Percentiles rank a stretch among this genome's conserved stretches.
phyloP scores from a whole-genome alignment of 2,797 vertebrate species.

The Cryptoblepharus egeriae region DNA sequence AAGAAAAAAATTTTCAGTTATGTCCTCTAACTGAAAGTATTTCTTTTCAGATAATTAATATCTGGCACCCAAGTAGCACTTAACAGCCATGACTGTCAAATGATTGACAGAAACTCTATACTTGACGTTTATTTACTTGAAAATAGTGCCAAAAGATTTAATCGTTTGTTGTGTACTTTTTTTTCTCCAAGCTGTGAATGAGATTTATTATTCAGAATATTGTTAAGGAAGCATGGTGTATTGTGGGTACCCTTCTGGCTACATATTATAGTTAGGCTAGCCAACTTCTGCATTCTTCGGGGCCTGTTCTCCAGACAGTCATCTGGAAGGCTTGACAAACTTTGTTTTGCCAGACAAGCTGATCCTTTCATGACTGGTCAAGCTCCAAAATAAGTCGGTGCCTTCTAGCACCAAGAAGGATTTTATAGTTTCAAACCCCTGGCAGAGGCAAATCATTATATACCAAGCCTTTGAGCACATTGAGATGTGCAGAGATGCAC shows the following conservation, averaged over 20 bases:
- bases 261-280: background rate
- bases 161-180: slow-evolving; percentile 56
- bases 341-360: background rate
- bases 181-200: slow-evolving; percentile 43
- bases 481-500: too few relatives aligned
- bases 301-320: background rate
- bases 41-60: slow-evolving; percentile 78
- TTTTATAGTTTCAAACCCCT: background rate
- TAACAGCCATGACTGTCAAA: slow-evolving; percentile 72
- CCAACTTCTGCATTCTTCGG: background rate
- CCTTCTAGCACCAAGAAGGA: background rate
- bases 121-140: slow-evolving; percentile 68
- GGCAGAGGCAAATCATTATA: background rate
- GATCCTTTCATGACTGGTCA: background rate
- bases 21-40: slow-evolving; percentile 69
- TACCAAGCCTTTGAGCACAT: background rate
- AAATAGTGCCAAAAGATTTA: slow-evolving; percentile 67
- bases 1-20: slow-evolving; percentile 69
- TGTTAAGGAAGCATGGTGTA: slow-evolving; percentile 36
- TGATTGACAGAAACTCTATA: slow-evolving; percentile 70
- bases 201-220: slow-evolving; percentile 41
- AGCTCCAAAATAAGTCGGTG: background rate
- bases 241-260: slow-evolving; percentile 24
- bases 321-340: background rate
- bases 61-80: slow-evolving; percentile 67